Conservation (phyloP, 2,888 invertebrate species). For the Volucella inflata region DNA sequence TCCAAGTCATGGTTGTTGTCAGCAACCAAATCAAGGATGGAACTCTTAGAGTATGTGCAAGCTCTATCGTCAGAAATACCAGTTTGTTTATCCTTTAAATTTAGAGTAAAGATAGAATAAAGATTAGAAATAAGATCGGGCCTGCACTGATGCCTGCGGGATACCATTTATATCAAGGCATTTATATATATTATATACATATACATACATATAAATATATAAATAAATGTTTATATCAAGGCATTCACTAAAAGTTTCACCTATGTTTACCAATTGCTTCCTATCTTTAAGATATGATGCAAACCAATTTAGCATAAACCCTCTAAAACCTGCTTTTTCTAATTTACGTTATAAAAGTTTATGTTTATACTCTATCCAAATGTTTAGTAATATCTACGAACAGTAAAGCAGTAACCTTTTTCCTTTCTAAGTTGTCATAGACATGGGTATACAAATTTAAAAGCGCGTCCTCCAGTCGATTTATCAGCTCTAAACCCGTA, state of each 20-base stretch:
- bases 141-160: not conserved
- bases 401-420: not conserved
- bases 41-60: not conserved
- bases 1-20: too few species aligned
- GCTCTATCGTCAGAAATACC: not conserved
- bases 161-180: too few species aligned
- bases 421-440: not conserved
- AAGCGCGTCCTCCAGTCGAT: too few species aligned
- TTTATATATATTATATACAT: too few species aligned
- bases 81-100: not conserved
- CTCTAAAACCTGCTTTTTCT: not conserved
- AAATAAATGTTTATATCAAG: not conserved
- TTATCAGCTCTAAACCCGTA: too few species aligned
- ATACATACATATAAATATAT: too few species aligned
- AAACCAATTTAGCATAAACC: not conserved
- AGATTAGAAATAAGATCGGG: constrained; percentile 4
- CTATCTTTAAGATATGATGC: not conserved
- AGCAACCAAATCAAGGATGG: not conserved
- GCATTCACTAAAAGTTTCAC: too few species aligned
- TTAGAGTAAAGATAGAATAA: not conserved
- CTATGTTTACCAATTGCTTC: too few species aligned
- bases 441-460: too few species aligned
- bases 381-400: not conserved
- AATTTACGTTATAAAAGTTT: not conserved
- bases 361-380: not conserved